Evolutionary conservation across 2,888 invertebrate genomes (phyloP), one percentile per base, ranked within the genome.

Genomic region (Acronicta alni): DNA sequence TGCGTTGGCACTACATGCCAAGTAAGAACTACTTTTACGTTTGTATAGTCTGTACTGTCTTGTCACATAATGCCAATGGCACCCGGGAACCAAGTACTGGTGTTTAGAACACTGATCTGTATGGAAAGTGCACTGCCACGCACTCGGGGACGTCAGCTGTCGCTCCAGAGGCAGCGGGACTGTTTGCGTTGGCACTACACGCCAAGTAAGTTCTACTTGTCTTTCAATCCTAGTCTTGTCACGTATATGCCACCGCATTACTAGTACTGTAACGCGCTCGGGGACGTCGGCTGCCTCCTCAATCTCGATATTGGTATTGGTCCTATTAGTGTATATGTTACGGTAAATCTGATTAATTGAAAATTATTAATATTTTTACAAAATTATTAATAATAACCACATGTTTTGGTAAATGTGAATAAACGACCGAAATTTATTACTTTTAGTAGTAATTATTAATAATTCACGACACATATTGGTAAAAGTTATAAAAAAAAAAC

Each of bases 201-300:
- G 99, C 99, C 54, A 99, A 99, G 99, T 99, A 94, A 96, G 97
- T 95, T 3, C 3, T 30, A 3, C 10, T 10, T 30, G 1, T 30
- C 5, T 30, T 30, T 30, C 3, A 0, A 3, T 3, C 3, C 12
- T 0, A 30, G 12, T 10, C 3, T 9, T 30, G 30, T 30, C 12
- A 12, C 12, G 2, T 0, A 30, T 12, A 30, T 57, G 99, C 35
- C n/a, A n/a, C n/a, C n/a, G n/a, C n/a, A n/a, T n/a, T n/a, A n/a
- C n/a, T n/a, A n/a, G n/a, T n/a, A 99, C 99, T 3, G 99, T 99
- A 30, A 99, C 99, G 1, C 99, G 99, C 92, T 99, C 99, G 0
- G 99, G 99, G 42, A 99, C 99, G 0, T 99, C 99, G 6, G 99
- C 99, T 0, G 99, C 99, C 0, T 99, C 99, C n/a, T n/a, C n/a